These are phyloP conservation scores for Stenodera caucasica DNA, from an alignment of 2,888 invertebrate genomes.

Conservation along the genomic window DNA sequence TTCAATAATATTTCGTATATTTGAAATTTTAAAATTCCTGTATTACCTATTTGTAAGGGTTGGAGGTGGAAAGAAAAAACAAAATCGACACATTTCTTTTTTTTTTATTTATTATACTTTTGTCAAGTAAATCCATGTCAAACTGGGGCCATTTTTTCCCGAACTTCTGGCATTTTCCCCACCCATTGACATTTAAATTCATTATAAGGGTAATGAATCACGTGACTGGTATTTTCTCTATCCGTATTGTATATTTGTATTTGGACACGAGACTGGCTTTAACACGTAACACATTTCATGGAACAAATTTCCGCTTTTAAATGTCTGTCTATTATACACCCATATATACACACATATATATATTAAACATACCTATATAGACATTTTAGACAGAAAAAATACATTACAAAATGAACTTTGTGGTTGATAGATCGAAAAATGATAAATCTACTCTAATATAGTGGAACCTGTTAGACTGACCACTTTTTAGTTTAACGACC, in stretches of 20 bases:
- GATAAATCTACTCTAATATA: too few relatives aligned
- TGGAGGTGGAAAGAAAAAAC: background rate
- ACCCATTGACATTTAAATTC: slow-evolving; percentile 24
- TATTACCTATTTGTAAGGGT: too few relatives aligned
- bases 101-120: background rate
- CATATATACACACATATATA: background rate
- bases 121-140: background rate
- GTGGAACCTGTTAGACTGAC: too few relatives aligned
- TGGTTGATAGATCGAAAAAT: slow-evolving; percentile 33
- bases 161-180: slow-evolving; percentile 1
- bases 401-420: slow-evolving; percentile 35
- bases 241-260: slow-evolving; percentile 11
- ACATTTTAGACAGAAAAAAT: slow-evolving; percentile 33
- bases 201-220: slow-evolving; percentile 24
- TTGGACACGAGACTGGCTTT: slow-evolving; percentile 25
- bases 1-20: background rate
- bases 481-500: too few relatives aligned
- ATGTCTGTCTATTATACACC: slow-evolving; percentile 37
- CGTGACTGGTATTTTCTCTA: slow-evolving; percentile 23
- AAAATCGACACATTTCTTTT: background rate
- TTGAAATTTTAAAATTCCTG: background rate
- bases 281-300: slow-evolving; percentile 40
- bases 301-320: slow-evolving; percentile 44
- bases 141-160: background rate
- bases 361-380: too few relatives aligned